Evolutionary conservation across 1,140 invertebrate genomes (phyloP).

Genomic region (Tribolium castaneum): DNA sequence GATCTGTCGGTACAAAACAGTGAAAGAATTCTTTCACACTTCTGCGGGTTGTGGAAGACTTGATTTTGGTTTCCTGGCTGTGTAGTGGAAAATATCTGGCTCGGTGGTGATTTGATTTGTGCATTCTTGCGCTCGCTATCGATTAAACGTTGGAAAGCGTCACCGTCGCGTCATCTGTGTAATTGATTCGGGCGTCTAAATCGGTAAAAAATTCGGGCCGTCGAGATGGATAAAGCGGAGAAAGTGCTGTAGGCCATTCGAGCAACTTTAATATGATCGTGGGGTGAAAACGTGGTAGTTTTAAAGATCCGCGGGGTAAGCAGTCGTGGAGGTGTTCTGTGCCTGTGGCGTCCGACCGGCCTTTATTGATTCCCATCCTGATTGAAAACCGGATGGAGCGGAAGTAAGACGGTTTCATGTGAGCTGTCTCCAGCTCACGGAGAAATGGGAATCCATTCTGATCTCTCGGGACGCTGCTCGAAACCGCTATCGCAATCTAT

Average conservation of each 20-base stretch:
- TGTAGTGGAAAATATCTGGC: neutral
- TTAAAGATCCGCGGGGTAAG: constrained; percentile 33
- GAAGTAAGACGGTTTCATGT: constrained; percentile 58
- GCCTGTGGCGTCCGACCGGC: constrained; percentile 34
- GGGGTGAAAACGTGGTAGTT: constrained; percentile 29
- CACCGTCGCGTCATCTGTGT: neutral
- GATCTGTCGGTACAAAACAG: too few relatives aligned
- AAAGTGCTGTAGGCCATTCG: constrained; percentile 2
- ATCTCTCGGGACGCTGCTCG: constrained; percentile 43
- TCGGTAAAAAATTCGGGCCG: neutral
- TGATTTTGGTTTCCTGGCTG: neutral
- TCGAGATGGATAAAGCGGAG: constrained; percentile 21
- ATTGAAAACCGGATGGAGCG: constrained; percentile 59
- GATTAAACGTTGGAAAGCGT: neutral
- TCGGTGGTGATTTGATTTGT: neutral
- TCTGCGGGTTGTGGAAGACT: too few relatives aligned
- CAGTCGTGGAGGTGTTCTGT: constrained; percentile 25
- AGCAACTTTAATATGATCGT: constrained; percentile 28
- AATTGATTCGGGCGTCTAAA: neutral
- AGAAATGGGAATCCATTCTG: constrained; percentile 48
- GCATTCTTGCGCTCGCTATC: neutral
- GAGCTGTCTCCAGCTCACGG: constrained; percentile 42
- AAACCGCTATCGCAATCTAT: constrained; percentile 37
- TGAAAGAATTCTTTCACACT: too few relatives aligned
- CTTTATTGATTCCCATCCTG: constrained; percentile 54